These are phyloP conservation scores for Rhaphigaster nebulosa DNA, from an alignment of 2,888 invertebrate genomes.

Conservation along the genomic window DNA sequence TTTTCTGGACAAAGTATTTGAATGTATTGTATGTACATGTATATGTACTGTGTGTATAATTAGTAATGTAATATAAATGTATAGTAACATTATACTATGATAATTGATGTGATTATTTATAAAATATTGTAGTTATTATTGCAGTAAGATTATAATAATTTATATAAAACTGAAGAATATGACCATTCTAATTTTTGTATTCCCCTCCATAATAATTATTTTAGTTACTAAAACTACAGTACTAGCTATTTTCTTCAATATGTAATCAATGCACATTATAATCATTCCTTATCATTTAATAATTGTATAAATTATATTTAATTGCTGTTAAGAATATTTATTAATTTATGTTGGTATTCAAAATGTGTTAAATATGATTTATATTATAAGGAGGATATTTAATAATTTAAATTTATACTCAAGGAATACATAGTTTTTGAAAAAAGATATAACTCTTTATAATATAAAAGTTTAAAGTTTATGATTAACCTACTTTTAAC, in stretches of 20 bases:
- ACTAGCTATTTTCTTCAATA: background rate
- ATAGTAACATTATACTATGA: background rate
- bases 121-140: background rate
- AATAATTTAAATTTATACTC: background rate
- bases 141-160: background rate
- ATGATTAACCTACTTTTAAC: too few species aligned
- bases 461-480: too few species aligned
- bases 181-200: background rate
- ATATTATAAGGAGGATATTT: background rate
- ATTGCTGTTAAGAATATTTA: background rate
- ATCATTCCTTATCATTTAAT: background rate
- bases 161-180: background rate
- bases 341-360: background rate
- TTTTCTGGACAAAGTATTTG: background rate
- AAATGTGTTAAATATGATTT: background rate
- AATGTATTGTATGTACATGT: background rate
- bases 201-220: background rate
- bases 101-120: background rate
- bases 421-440: too few species aligned
- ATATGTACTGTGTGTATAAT: background rate
- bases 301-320: background rate
- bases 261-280: background rate
- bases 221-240: background rate
- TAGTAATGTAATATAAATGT: background rate
- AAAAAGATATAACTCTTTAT: too few species aligned